Conservation (phyloP, 2,113 vertebrate genomes). For the Laticauda colubrina region DNA sequence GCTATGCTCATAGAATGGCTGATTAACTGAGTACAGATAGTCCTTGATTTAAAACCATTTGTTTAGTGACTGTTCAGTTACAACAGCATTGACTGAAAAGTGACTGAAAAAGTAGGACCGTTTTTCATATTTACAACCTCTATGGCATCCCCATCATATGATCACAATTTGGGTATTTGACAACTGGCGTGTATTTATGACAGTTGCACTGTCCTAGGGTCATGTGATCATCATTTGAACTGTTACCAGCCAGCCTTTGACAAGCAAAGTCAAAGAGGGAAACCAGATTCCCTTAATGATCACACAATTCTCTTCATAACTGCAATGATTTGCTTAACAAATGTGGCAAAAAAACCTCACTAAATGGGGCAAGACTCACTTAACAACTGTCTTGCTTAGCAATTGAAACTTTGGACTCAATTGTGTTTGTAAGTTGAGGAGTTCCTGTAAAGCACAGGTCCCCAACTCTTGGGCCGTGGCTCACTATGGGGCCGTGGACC, state of each 20-base stretch:
- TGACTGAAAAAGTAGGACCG: background rate
- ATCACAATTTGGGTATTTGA: background rate
- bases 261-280: background rate
- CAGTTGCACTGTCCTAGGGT: background rate
- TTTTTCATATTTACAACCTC: background rate
- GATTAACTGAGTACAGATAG: background rate
- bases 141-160: background rate
- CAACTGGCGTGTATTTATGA: background rate
- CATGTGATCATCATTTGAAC: background rate
- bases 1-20: background rate
- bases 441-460: background rate
- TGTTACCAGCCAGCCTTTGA: background rate
- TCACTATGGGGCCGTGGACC: too few species aligned
- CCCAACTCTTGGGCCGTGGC: too few species aligned
- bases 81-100: background rate
- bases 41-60: background rate
- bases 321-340: background rate
- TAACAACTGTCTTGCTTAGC: background rate
- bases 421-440: background rate
- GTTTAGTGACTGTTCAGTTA: background rate
- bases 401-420: background rate
- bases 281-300: background rate
- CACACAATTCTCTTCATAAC: background rate
- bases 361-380: background rate
- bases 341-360: background rate